Percentiles rank a stretch among this genome's conserved stretches.
Conservation (phyloP, 2,888 invertebrate genomes). For the Eristalinus aeneus region DNA sequence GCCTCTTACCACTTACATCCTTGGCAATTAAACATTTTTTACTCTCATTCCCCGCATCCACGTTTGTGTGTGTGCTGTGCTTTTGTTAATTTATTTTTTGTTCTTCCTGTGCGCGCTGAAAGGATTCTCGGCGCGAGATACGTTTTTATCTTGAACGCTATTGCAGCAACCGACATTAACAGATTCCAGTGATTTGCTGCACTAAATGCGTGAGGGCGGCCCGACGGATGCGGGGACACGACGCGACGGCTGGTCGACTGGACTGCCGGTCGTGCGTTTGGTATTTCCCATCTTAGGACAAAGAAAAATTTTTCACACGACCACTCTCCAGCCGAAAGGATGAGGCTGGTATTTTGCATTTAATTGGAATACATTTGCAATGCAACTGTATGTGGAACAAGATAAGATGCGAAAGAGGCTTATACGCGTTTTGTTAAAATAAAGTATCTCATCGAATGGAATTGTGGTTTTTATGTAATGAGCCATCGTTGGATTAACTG, state of each 20-base stretch:
- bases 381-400: conserved; percentile 67
- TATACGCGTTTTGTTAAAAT: conserved; percentile 48
- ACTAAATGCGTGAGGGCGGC: conserved; percentile 13
- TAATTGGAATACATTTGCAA: conserved; percentile 71
- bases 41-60: conserved; percentile 15
- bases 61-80: neutral
- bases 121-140: conserved; percentile 54
- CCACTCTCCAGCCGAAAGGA: conserved; percentile 9
- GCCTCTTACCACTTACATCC: conserved; percentile 67
- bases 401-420: conserved; percentile 63
- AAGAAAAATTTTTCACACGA: conserved; percentile 68
- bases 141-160: conserved; percentile 65
- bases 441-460: conserved; percentile 53
- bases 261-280: conserved; percentile 43
- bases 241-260: neutral
- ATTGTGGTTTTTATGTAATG: conserved; percentile 35
- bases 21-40: conserved; percentile 69
- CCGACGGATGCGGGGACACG: neutral
- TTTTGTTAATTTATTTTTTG: neutral
- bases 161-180: conserved; percentile 67
- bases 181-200: conserved; percentile 70
- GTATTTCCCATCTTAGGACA: conserved; percentile 67
- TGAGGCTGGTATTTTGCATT: conserved; percentile 68
- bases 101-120: conserved; percentile 47
- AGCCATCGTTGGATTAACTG: neutral